Percentiles rank a stretch among this genome's conserved stretches.
These are phyloP conservation scores for Ceyx cyanopectus DNA, from an alignment of 2,113 vertebrate genomes.

Conservation along the genomic window DNA sequence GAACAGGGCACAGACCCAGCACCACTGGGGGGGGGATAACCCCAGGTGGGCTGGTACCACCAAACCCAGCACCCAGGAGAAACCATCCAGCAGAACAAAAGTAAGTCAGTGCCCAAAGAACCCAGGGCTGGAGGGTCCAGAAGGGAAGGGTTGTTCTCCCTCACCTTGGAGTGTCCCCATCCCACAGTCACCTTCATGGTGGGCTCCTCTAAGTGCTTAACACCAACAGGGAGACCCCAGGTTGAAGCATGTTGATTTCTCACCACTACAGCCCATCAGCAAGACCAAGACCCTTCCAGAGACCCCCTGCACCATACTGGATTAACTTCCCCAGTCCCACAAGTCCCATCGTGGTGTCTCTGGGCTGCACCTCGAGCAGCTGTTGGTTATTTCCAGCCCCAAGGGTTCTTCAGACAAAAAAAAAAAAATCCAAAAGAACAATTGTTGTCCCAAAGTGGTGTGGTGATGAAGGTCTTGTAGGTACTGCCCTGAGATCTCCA, in stretches of 20 bases:
- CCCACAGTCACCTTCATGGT: accelerated
- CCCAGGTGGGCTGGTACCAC: neutral
- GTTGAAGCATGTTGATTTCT: accelerated
- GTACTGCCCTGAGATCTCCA: neutral
- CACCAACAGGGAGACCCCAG: neutral
- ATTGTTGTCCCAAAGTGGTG: neutral
- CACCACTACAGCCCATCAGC: neutral
- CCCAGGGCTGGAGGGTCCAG: neutral
- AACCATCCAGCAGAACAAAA: neutral
- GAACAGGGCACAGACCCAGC: neutral
- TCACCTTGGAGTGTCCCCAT: accelerated
- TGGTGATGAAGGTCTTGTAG: neutral
- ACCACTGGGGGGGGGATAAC: neutral
- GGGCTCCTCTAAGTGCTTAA: too few species aligned
- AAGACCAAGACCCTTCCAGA: neutral
- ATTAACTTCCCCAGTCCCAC: accelerated
- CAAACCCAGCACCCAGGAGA: neutral
- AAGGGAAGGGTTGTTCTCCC: neutral
- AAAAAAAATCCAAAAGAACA: neutral
- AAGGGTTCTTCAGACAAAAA: neutral
- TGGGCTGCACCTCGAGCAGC: neutral
- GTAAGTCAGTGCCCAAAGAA: neutral
- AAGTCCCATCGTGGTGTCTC: accelerated
- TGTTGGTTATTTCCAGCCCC: neutral
- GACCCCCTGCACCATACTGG: too few species aligned